Base-by-base conservation (phyloP, 2,797 vertebrate genomes). In the Hydrocynus forskahlii region DNA sequence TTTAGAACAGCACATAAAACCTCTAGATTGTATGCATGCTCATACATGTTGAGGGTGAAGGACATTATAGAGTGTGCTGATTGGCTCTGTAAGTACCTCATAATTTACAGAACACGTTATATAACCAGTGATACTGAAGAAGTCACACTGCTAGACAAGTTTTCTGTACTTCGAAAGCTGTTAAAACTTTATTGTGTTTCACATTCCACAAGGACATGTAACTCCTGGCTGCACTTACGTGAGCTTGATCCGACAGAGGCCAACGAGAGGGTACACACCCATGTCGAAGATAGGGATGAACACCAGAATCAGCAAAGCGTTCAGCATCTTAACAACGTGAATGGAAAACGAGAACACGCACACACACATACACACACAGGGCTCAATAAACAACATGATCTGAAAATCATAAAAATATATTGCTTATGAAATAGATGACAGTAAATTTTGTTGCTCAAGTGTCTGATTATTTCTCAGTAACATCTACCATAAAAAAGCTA, bases 221-320 rank as follows among this genome's bases (percentile, higher is more conserved):
- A 19, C 23, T 71, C 76, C 25, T 35, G 21, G 21, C 3, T 68
- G 19, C 54, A 97, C 97, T 97, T 91, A 99, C 97, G 95, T 97
- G 88, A 99, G 89, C 23, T 95, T 96, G 89, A 98, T 93, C 87
- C 93, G 94, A 90, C 97, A 97, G 83, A 94, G 91, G 85, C 88
- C 88, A 35, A 97, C 72, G 35, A 99, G 93, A 0, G 96, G 97
- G 85, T 99, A 99, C 72, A 99, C 86, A 55, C 95, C 90, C 89
- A 98, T 91, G 89, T 99, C 98, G 91, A 99, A 99, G 89, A 97
- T 76, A 12, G 97, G 97, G 83, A 98, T 94, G 76, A 99, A 97
- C 86, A 97, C 23, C 76, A 99, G 95, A 86, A 99, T 98, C 92
- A 99, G 89, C 90, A 99, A 89, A 76, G 98, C 94, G 67, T 98